Conservation (phyloP, 2,797 vertebrate species). For the Semotilus atromaculatus region DNA sequence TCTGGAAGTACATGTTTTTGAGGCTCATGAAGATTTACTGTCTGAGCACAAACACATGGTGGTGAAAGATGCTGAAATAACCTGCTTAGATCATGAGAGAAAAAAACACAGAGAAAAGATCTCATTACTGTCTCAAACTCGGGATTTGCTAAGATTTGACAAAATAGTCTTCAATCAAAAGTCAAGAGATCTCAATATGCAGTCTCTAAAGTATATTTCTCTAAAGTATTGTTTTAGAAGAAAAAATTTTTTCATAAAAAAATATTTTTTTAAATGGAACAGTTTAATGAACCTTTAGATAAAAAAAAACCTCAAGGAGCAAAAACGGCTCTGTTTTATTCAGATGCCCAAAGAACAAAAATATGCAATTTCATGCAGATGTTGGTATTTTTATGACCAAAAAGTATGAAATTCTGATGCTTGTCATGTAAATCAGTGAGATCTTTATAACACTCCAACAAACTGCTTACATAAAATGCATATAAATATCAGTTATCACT, state of each 20-base stretch:
- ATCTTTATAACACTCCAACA: not conserved
- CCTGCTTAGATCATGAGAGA: not conserved
- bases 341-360: not conserved
- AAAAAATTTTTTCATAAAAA: no score
- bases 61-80: not conserved
- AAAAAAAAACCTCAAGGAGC: no score
- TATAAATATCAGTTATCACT: not conserved
- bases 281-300: not conserved
- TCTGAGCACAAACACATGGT: not conserved
- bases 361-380: not conserved
- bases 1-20: not conserved
- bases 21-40: not conserved
- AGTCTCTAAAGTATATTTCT: not conserved
- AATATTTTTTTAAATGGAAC: no score
- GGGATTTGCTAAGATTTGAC: not conserved
- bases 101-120: not conserved
- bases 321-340: not conserved
- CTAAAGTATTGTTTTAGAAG: not conserved
- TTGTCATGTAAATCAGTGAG: not conserved
- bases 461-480: not conserved
- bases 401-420: not conserved
- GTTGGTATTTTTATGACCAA: not conserved
- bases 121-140: no score
- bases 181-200: not conserved
- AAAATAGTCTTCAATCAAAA: not conserved